Evolutionary conservation across 1,140 invertebrate genomes (phyloP), one percentile per base, ranked within the genome.

Genomic region (Vanessa atalanta): DNA sequence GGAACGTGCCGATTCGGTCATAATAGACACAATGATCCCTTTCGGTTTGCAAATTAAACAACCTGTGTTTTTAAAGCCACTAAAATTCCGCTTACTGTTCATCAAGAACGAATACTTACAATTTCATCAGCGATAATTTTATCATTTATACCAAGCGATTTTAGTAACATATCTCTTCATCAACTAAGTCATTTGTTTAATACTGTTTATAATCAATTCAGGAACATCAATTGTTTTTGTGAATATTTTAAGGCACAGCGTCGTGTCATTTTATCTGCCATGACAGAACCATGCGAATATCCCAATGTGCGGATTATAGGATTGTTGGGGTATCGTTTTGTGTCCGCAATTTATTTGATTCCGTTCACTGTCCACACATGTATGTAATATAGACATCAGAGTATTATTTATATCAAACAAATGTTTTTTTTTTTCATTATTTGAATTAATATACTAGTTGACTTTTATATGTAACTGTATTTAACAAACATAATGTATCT

Each of bases 1-100:
- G 79, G 69, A 83, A 84, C 85, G 86, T 88, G 85, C 83, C 82
- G 79, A 85, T 85, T 79, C 76, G 71, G 77, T 81, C 80, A 85
- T 85, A 81, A 83, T 87, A 79, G 72, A 82, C 79, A 73, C 75
- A 66, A 76, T 83, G 78, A 85, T 84, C 79, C 82, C 79, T 71
- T 70, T 79, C 80, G 72, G 80, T 75, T 84, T 82, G 79, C 79
- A 84, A 84, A 83, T 84, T 83, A 82, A 83, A 83, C 84, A 80
- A 83, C 79, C 79, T 82, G 75, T 82, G 61, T 77, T 74, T 64
- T 76, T 47, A 2, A 37, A 47, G 47, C 68, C 51, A 37, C 26
- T 79, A 79, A 79, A 69, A 76, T 68, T 47, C n/a, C 65, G 74
- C 77, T 61, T 65, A 43, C 14, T 23, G 4, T 16, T 53, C n/a